Conservation (phyloP, 2,888 invertebrate genomes). For the Trypoxylon attenuatum region DNA sequence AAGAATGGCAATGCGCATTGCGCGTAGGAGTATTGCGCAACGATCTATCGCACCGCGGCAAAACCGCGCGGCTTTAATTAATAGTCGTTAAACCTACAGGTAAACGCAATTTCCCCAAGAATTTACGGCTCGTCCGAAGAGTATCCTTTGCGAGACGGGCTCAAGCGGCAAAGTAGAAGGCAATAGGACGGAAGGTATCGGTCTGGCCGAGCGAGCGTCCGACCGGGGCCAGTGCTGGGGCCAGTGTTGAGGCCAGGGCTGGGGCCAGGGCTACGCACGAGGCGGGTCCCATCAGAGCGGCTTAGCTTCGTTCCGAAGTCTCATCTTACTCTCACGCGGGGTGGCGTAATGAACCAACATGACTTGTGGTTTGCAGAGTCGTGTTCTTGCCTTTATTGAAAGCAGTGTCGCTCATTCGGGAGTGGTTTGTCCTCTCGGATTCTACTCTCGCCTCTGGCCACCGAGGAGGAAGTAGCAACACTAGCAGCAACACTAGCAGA, state of each 20-base stretch:
- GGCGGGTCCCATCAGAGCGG: conserved; percentile 56
- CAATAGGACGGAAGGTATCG: no score
- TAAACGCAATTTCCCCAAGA: conserved; percentile 49
- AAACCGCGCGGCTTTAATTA: conserved; percentile 47
- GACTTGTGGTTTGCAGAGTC: conserved; percentile 70
- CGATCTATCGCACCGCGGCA: conserved; percentile 15
- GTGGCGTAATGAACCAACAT: conserved; percentile 72
- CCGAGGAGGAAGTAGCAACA: no score
- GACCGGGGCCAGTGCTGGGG: conserved; percentile 25
- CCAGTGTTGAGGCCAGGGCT: conserved; percentile 37
- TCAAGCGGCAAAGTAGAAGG: neutral
- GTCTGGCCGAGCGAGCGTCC: neutral
- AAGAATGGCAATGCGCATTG: conserved; percentile 2
- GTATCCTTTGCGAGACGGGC: conserved; percentile 15
- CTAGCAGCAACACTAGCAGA: no score
- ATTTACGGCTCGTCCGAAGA: conserved; percentile 47
- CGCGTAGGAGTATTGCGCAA: conserved; percentile 44
- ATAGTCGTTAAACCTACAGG: conserved; percentile 40
- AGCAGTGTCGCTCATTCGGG: conserved; percentile 69
- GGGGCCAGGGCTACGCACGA: conserved; percentile 49
- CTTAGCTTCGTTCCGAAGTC: conserved; percentile 62
- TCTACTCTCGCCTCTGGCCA: neutral
- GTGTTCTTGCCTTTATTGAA: conserved; percentile 73
- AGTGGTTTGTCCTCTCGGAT: neutral
- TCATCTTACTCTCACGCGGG: conserved; percentile 70